phyloP scores from a whole-genome alignment of 2,888 invertebrate genomes.

The Drosophila subsilvestris region DNA sequence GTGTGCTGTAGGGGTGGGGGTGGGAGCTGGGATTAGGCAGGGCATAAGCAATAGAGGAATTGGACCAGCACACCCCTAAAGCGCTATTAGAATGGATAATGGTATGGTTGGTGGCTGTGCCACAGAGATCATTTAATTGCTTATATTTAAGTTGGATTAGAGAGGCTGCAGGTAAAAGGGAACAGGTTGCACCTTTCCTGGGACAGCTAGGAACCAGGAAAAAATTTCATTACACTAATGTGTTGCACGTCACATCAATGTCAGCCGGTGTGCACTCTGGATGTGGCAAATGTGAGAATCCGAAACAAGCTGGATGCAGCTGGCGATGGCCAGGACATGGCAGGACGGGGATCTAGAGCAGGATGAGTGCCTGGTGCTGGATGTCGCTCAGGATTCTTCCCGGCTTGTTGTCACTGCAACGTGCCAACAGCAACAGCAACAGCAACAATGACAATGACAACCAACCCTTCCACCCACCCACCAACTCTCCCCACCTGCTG shows the following conservation, averaged over 20 bases:
- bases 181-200: conserved; percentile 3
- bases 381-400: conserved; percentile 53
- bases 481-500: neutral
- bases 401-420: conserved; percentile 69
- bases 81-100: conserved; percentile 29
- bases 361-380: conserved; percentile 29
- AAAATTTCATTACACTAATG: conserved; percentile 77
- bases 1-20: conserved; percentile 18
- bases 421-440: conserved; percentile 30
- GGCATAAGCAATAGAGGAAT: conserved; percentile 4
- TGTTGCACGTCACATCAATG: conserved; percentile 77
- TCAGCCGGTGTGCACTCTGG: conserved; percentile 55
- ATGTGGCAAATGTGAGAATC: conserved; percentile 69
- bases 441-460: neutral
- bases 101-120: neutral
- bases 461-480: too few relatives aligned
- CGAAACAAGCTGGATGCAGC: conserved; percentile 63
- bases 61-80: conserved; percentile 10
- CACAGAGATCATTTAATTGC: conserved; percentile 9
- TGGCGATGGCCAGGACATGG: conserved; percentile 59
- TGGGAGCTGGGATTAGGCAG: neutral
- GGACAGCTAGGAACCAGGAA: conserved; percentile 8
- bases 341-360: conserved; percentile 32
- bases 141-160: conserved; percentile 13
- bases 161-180: neutral